Evolutionary conservation across 1,140 invertebrate species (phyloP), one percentile per base, ranked within the genome.

Genomic region (Microplitis demolitor): DNA sequence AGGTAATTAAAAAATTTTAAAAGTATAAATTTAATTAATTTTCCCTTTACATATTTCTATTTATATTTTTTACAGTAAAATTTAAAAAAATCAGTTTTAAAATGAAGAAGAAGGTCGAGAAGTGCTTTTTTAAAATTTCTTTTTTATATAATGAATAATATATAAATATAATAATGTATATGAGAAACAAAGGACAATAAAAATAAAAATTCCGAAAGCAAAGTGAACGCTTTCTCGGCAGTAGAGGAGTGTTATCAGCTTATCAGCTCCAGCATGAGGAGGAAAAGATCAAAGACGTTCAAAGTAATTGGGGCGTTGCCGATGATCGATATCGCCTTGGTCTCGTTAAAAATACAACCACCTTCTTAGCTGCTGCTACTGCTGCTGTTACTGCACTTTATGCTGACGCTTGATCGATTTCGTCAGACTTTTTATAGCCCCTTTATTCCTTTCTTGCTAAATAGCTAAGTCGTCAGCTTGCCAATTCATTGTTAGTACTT

Each of bases 241-340:
- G 24, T 62, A 71, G 39, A 9, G 45, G 60, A 71, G 74, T 74
- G 74, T 78, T 80, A 76, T 79, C 73, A 75, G 75, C 73, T 79
- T 77, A 79, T 79, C 78, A 74, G 70, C 16, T 14, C n/a, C n/a
- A 14, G 13, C 56, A 62, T 45, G 11, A 45, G 39, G 39, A 45
- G 35, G 45, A 69, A 53, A 67, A 66, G 78, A 76, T 78, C 79
- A 77, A 79, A 78, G 79, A 67, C 33, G 11, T 63, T 72, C 60
- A 31, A 34, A 75, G 69, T 75, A 75, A 69, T 72, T 72, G 69
- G 73, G 69, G 66, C 73, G 69, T 67, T 72, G 35, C 58, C 54
- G 34, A 16, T 45, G 34, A 63, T 68, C 45, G 14, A 34, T 63
- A 24, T 56, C 60, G 60, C 34, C 33, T 24, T 50, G 39, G 72